Base-by-base conservation (phyloP, 1,140 invertebrate genomes). In the Heliconius hewitsoni region DNA sequence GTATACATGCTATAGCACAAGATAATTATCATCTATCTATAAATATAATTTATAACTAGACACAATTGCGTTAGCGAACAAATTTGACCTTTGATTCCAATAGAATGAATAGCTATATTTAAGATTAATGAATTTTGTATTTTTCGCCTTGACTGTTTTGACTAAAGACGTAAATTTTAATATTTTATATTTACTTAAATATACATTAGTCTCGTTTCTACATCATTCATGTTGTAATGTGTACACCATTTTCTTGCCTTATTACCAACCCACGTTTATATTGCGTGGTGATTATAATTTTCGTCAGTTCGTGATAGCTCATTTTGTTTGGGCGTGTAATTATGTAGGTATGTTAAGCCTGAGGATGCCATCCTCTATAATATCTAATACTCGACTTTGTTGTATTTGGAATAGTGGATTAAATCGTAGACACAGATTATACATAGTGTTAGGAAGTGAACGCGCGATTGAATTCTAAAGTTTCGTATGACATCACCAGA, bases 271-370 rank as follows among this genome's bases (percentile, higher is more conserved):
- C 88, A 92, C 90, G 88, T 87, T 66, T 81, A 79, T 75, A 85
- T 90, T 87, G 85, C 88, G 88, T 87, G 86, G 85, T 87, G 83
- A 90, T 91, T 86, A 87, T 86, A 90, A 91, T 90, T 91, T 92
- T 89, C 87, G 85, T 90, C 81, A 83, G 83, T 85, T 86, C 88
- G 85, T 88, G 87, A 90, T 91, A 88, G 86, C 84, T 90, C 80
- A 80, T 87, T 89, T 88, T 88, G 86, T 90, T 90, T 87, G 82
- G 84, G 84, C 81, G 85, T 90, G 82, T 91, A 87, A 90, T 90
- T 91, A 90, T 88, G 82, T 89, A 78, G 83, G 82, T 82, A 81
- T 74, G 77, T 50, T 82, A 73, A 27, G 72, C 50, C 71, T 77
- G 57, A 70, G 42, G 79, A 80, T 76, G 74, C 74, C 71, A 57